Conservation (phyloP, 1,140 invertebrate genomes). For the Bombus confusus region DNA sequence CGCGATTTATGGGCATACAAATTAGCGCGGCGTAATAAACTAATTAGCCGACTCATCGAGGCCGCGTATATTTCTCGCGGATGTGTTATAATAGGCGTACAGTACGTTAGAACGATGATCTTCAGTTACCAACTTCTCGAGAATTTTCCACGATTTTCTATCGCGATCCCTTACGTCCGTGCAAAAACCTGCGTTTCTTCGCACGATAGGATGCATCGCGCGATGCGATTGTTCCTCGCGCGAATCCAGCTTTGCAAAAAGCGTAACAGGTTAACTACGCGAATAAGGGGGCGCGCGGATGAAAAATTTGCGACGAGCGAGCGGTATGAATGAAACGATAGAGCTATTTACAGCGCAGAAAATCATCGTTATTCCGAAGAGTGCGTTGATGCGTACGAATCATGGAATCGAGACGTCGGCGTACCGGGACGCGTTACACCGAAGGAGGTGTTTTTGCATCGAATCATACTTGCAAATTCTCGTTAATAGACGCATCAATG, state of each 20-base stretch:
- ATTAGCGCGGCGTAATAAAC: constrained; percentile 75
- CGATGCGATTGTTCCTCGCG: not conserved
- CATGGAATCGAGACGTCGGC: constrained; percentile 26
- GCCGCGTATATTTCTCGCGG: constrained; percentile 51
- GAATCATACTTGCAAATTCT: constrained; percentile 78
- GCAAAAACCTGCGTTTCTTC: not conserved
- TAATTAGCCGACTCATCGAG: constrained; percentile 76
- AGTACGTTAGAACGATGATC: not conserved
- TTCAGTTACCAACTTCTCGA: not conserved
- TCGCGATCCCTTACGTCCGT: not conserved
- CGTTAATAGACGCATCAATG: constrained; percentile 78
- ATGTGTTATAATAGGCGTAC: constrained; percentile 29
- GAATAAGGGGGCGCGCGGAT: not conserved
- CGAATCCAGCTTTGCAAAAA: too few species aligned
- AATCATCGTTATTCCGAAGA: constrained; percentile 1
- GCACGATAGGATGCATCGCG: too few species aligned
- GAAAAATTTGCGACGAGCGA: not conserved
- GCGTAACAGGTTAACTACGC: too few species aligned
- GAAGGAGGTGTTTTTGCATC: constrained; percentile 57
- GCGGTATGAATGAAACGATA: not conserved
- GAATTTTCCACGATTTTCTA: constrained; percentile 42
- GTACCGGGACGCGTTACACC: constrained; percentile 35
- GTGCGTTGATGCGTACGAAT: constrained; percentile 13
- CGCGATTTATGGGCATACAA: constrained; percentile 72
- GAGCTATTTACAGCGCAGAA: not conserved